Conservation (phyloP, 1,140 invertebrate genomes). For the Pachypeltis micranthus region DNA sequence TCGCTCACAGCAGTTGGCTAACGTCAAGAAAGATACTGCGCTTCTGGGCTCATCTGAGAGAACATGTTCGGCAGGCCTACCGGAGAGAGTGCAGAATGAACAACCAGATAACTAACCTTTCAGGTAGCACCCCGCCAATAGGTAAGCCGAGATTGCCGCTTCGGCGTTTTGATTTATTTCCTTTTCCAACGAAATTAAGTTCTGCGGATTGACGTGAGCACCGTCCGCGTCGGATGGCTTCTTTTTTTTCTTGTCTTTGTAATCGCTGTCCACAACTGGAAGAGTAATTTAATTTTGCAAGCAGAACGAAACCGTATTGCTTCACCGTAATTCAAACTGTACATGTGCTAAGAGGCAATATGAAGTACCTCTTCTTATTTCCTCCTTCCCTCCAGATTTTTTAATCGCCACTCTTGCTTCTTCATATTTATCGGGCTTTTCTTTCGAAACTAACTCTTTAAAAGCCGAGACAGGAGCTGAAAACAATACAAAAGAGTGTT, state of each 20-base stretch:
- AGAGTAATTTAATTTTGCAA: background rate
- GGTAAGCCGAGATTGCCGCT: background rate
- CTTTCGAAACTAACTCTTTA: background rate
- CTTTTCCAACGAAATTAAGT: background rate
- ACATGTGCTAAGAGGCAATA: background rate
- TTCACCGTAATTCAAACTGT: background rate
- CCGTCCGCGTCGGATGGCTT: background rate
- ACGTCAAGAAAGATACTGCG: too few species aligned
- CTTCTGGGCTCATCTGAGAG: too few species aligned
- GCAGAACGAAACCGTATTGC: background rate
- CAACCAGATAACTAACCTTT: background rate
- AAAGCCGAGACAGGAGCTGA: background rate
- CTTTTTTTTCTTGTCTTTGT: background rate
- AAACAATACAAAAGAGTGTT: background rate
- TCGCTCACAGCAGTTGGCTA: too few species aligned
- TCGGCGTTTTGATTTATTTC: background rate
- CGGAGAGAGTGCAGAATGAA: too few species aligned
- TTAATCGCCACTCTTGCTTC: background rate
- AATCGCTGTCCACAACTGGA: background rate
- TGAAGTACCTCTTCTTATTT: background rate
- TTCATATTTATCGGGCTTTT: background rate
- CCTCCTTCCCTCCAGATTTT: background rate
- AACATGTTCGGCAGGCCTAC: too few species aligned
- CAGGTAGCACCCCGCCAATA: background rate
- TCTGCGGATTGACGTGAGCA: background rate